phyloP scores from a whole-genome alignment of 1,140 invertebrate genomes.

The Mesaphorura yosii region DNA sequence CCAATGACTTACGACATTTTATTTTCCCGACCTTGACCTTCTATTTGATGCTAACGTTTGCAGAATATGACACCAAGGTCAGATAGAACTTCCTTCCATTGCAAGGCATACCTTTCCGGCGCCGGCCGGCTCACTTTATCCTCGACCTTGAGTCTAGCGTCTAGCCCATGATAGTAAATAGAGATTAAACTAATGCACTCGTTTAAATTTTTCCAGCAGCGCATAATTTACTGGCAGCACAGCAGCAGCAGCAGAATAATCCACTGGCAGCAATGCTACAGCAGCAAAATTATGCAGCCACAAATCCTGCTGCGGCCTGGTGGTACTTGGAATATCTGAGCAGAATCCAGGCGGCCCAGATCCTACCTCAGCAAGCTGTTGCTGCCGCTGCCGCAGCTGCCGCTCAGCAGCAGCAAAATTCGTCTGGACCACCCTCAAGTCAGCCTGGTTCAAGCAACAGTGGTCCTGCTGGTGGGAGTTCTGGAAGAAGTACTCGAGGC shows the following conservation, averaged over 20 bases:
- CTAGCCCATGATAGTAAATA: too few relatives aligned
- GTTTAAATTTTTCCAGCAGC: slow-evolving; percentile 3
- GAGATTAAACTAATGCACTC: too few relatives aligned
- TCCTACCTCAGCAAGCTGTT: slow-evolving; percentile 10
- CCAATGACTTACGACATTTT: too few relatives aligned
- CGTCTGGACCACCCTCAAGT: not conserved
- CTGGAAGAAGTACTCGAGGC: not conserved
- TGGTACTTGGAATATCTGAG: slow-evolving; percentile 27
- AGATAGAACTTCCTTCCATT: too few relatives aligned
- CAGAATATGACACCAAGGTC: too few relatives aligned
- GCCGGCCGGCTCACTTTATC: too few relatives aligned
- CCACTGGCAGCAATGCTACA: slow-evolving; percentile 7
- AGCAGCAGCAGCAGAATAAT: not conserved
- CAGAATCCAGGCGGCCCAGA: slow-evolving; percentile 27
- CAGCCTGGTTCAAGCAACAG: not conserved
- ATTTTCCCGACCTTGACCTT: too few relatives aligned
- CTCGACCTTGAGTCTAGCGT: too few relatives aligned
- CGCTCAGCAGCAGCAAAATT: too few relatives aligned
- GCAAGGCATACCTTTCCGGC: too few relatives aligned
- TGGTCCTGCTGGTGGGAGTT: not conserved
- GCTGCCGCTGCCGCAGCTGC: not conserved
- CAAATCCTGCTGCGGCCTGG: slow-evolving; percentile 24
- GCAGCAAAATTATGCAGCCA: slow-evolving; percentile 10
- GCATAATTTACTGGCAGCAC: slow-evolving; percentile 4
- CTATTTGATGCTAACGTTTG: too few relatives aligned